These are phyloP conservation scores for Drosophila aldrichi DNA, from an alignment of 2,888 invertebrate species.

Conservation along the genomic window DNA sequence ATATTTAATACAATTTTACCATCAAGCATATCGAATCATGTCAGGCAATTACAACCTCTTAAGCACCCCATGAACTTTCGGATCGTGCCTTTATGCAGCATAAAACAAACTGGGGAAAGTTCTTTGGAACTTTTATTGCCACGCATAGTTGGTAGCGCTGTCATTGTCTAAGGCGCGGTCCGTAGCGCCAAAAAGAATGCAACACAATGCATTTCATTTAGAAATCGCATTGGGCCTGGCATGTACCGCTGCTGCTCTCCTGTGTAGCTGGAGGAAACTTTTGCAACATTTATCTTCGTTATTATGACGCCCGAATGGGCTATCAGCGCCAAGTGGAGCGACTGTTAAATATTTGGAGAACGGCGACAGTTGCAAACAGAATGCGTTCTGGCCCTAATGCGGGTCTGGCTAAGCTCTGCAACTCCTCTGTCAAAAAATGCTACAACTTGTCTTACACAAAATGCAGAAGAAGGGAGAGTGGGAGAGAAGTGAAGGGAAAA, in stretches of 20 bases:
- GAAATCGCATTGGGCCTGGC: conserved; percentile 33
- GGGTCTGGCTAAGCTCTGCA: conserved; percentile 46
- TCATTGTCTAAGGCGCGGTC: conserved; percentile 11
- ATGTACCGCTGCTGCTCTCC: background rate
- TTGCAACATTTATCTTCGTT: conserved; percentile 79
- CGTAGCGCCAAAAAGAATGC: conserved; percentile 45
- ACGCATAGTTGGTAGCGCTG: conserved; percentile 41
- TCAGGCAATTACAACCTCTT: background rate
- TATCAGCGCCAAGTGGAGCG: conserved; percentile 75
- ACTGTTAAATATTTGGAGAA: conserved; percentile 75
- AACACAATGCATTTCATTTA: conserved; percentile 68
- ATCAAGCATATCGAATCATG: background rate
- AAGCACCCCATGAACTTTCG: conserved; percentile 1
- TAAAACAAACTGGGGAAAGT: conserved; percentile 43
- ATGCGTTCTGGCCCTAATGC: conserved; percentile 54
- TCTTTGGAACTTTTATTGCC: conserved; percentile 52
- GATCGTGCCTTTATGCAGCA: conserved; percentile 16
- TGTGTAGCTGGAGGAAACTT: conserved; percentile 63
- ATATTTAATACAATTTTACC: background rate
- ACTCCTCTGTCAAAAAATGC: conserved; percentile 60
- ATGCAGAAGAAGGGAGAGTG: conserved; percentile 1
- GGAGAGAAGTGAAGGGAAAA: background rate
- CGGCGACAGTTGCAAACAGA: conserved; percentile 51
- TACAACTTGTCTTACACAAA: conserved; percentile 68
- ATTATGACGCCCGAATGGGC: conserved; percentile 81